phyloP scores from a whole-genome alignment of 2,113 vertebrate species.

The Anoplopoma fimbria region DNA sequence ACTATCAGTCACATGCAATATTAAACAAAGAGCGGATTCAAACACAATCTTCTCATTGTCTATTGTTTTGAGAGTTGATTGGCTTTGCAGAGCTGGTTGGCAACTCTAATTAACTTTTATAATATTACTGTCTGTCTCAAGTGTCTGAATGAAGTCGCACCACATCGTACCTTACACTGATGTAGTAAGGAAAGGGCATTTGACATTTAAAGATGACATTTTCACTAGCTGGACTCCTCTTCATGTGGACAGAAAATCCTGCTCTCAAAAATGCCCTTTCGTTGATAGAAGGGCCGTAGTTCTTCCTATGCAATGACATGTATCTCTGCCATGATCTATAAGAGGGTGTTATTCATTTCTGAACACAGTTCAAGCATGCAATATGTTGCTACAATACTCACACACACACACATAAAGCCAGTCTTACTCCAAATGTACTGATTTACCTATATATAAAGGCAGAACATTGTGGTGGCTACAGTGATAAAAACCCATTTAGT shows the following conservation, averaged over 20 bases:
- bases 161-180: slow-evolving; percentile 39
- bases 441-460: neutral
- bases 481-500: slow-evolving; percentile 58
- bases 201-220: slow-evolving; percentile 78
- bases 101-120: slow-evolving; percentile 59
- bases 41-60: slow-evolving; percentile 67
- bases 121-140: slow-evolving; percentile 39
- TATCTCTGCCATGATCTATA: slow-evolving; percentile 8
- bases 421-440: neutral
- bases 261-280: slow-evolving; percentile 64
- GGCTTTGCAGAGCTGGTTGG: slow-evolving; percentile 41
- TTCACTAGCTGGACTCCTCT: slow-evolving; percentile 47
- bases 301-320: slow-evolving; percentile 24
- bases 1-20: slow-evolving; percentile 60
- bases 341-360: slow-evolving; percentile 29
- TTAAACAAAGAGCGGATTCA: slow-evolving; percentile 65
- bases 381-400: slow-evolving; percentile 4
- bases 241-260: slow-evolving; percentile 47
- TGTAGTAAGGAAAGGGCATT: slow-evolving; percentile 31
- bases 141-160: slow-evolving; percentile 20
- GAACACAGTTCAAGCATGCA: slow-evolving; percentile 15
- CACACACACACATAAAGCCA: slow-evolving; percentile 4
- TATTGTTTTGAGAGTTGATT: slow-evolving; percentile 52
- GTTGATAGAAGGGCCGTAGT: slow-evolving; percentile 36
- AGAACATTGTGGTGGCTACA: slow-evolving; percentile 25